phyloP scores from a whole-genome alignment of 2,888 invertebrate genomes.

The Eupithecia vulgata region DNA sequence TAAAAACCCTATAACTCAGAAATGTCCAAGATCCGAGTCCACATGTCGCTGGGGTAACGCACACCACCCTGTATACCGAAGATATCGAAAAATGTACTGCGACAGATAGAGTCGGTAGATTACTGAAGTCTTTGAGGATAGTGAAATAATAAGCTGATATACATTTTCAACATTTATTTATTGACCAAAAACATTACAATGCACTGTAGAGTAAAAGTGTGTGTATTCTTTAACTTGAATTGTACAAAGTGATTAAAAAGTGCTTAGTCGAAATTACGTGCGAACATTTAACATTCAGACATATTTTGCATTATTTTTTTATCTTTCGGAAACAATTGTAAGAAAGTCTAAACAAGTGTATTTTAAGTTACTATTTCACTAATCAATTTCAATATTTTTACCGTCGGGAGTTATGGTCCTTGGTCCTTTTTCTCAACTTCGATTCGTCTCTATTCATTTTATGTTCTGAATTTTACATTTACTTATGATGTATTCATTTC shows the following conservation, averaged over 20 bases:
- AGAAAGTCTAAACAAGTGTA: neutral
- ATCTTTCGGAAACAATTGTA: neutral
- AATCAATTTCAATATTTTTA: neutral
- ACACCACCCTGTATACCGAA: too few relatives aligned
- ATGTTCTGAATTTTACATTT: neutral
- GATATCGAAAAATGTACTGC: neutral
- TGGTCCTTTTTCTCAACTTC: neutral
- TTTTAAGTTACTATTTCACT: neutral
- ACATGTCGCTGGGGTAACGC: too few relatives aligned
- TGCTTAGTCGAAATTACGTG: constrained; percentile 18
- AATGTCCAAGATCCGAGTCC: too few relatives aligned
- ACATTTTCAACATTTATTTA: constrained; percentile 34
- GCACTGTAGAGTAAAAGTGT: constrained; percentile 10
- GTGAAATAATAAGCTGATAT: neutral
- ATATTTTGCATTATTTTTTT: neutral
- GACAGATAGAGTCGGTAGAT: neutral
- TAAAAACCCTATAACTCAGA: too few relatives aligned
- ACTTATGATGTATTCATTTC: neutral
- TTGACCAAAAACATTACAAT: constrained; percentile 39
- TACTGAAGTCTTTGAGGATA: neutral
- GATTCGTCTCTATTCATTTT: neutral
- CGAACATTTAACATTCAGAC: constrained; percentile 11
- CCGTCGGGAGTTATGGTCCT: neutral
- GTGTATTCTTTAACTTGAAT: constrained; percentile 12
- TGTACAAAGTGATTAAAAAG: constrained; percentile 28